Evolutionary conservation across 2,888 invertebrate genomes (phyloP), one percentile per base, ranked within the genome.

Genomic region (Chalcosyrphus nemorum): DNA sequence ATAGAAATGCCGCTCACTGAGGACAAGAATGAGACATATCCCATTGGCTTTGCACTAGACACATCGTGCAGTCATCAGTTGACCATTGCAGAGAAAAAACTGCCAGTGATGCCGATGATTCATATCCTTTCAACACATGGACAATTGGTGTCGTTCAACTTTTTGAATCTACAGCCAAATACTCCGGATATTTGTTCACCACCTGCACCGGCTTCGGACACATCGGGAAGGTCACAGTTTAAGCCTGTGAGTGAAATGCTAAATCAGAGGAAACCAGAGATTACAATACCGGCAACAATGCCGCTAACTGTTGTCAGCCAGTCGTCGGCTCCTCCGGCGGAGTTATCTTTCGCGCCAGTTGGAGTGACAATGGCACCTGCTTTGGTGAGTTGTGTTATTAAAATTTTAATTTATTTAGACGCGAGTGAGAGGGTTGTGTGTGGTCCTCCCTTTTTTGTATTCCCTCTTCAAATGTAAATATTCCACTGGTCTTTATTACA

Each of bases 1-100:
- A 97, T 97, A 0, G 97, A 97, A 90, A 91, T 98, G 72, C 98
- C 98, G 0, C 91, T 97, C 13, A 94, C 95, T 76, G 92, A 93
- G 56, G 94, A 94, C 11, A 94, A 94, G 85, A 93, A 94, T 88
- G 97, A 98, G 88, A 96, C 96, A 4, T 96, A 94, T 89, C 97
- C 97, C 0, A 92, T 97, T 52, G 98, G 98, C 9, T 90, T 97
- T 72, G 93, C 94, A 4, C 92, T 97, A 0, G 96, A 97, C 88
- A 95, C 93, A 4, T 94, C 95, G 29, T 93, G 95, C 1, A 93
- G 93, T 54, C 93, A 94, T 88, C 94, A 94, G 86, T 88, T 96
- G 57, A 93, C 93, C 6, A 94, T 95, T 93, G 95, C 95, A 90
- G 90, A 92, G 74, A 92, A 93, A 81, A 91, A 92, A 0, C 91